Conservation (phyloP, 2,888 invertebrate genomes). For the Drosophila fungiperda region DNA sequence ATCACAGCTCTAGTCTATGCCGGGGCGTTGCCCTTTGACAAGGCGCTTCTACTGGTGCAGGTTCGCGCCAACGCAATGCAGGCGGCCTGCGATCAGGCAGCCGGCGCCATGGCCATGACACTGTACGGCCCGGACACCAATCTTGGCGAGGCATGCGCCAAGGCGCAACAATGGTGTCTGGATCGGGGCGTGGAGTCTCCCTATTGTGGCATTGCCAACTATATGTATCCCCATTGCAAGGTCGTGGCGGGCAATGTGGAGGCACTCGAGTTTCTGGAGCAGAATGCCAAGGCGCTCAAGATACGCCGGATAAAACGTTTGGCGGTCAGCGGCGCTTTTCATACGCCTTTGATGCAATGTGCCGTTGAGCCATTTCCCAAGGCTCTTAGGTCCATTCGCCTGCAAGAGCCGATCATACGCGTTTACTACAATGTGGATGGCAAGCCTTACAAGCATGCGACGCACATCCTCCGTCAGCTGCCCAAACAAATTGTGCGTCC, state of each 20-base stretch:
- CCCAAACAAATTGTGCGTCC: conserved; percentile 90
- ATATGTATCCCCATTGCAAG: conserved; percentile 94
- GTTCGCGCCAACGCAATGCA: conserved; percentile 96
- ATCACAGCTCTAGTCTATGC: conserved; percentile 95
- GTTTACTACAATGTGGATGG: conserved; percentile 92
- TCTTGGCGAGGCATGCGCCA: conserved; percentile 87
- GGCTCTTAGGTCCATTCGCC: conserved; percentile 87
- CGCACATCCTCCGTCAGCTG: conserved; percentile 87
- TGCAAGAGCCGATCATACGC: conserved; percentile 89
- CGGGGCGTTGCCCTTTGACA: conserved; percentile 93
- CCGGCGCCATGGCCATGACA: conserved; percentile 93
- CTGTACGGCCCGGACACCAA: conserved; percentile 90
- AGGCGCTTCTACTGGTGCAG: conserved; percentile 86
- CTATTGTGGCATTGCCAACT: conserved; percentile 91
- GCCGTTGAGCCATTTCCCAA: conserved; percentile 89
- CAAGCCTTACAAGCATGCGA: conserved; percentile 86
- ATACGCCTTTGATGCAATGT: conserved; percentile 91
- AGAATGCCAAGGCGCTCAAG: conserved; percentile 88
- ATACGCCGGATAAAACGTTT: conserved; percentile 88
- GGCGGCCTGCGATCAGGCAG: conserved; percentile 89
- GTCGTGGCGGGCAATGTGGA: conserved; percentile 93
- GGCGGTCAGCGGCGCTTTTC: conserved; percentile 95
- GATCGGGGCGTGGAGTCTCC: conserved; percentile 88
- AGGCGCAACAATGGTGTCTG: conserved; percentile 89
- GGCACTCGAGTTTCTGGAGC: conserved; percentile 90